Evolutionary conservation across 2,888 invertebrate species (phyloP).

Genomic region (Norana najaformis): DNA sequence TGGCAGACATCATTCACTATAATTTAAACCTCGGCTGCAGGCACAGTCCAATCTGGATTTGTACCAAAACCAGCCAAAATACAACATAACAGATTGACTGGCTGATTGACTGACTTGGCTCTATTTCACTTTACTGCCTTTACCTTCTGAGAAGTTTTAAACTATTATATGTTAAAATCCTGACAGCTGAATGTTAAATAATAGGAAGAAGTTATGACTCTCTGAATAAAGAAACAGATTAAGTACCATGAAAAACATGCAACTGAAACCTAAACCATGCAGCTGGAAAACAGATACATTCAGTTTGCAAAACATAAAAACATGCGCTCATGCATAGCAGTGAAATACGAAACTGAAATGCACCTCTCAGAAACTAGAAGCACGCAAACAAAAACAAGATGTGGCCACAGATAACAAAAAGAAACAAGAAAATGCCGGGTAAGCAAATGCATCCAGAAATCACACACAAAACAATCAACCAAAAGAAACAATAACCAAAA

Average conservation of each 20-base stretch:
- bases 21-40: not conserved
- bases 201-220: not conserved
- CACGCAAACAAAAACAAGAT: not conserved
- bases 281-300: too few species aligned
- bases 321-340: not conserved
- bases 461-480: not conserved
- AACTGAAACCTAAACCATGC: not conserved
- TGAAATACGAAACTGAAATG: not conserved
- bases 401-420: not conserved
- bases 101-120: not conserved
- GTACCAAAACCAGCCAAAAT: too few species aligned
- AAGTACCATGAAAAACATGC: not conserved
- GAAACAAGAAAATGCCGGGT: not conserved
- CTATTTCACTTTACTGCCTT: not conserved
- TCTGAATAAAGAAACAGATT: not conserved
- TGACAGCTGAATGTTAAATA: not conserved
- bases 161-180: not conserved
- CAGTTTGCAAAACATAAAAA: not conserved
- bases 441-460: not conserved
- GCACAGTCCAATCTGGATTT: too few species aligned
- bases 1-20: not conserved
- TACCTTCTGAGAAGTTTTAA: not conserved
- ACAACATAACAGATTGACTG: not conserved
- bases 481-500: too few species aligned
- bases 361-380: not conserved